Base-by-base conservation (phyloP, 2,113 vertebrate genomes). In the Varanus salvator region DNA sequence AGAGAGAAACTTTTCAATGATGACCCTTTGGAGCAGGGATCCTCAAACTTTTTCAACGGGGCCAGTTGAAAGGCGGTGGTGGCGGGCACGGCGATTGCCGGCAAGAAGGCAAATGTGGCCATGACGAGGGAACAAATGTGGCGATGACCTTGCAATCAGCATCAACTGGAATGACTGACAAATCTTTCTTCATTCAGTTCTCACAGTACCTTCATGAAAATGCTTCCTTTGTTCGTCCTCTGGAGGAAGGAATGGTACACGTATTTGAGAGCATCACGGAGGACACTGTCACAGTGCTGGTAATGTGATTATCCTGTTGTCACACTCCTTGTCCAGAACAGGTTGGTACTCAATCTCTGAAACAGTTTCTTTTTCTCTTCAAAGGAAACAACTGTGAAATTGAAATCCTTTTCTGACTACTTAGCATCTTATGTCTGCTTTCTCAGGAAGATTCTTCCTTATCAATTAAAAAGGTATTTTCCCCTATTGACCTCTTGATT, bases 141-240 rank as follows among this genome's bases (percentile, higher is more conserved):
- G 87, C 0, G 0, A 0, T n/a, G 80, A 72, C 78, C 21, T 89
- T 78, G 1, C 8, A 34, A 0, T 69, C 86, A n/a, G 75, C 0
- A 17, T 34, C 85, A 77, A 71, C 68, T 88, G 92, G 87, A 80
- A 68, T 80, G 80, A 90, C 64, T 87, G 11, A 64, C 87, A 50
- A 74, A 85, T 89, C 27, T 91, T 48, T 92, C 60, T 91, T 50
- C 89, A 0, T 91, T 89, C 89, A 99, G 99, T 99, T 99, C 92
- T 98, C 98, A 11, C 98, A 99, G 89, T 97, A 99, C 92, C 98
- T 99, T 29, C 98, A 99, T 93, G 99, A 99, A 97, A 99, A 99
- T 71, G 99, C 99, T 1, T 97, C 98, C 0, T 99, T 98, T 11
- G 98, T 99, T 94, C 99, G 99, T 96, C 99, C 99, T 91, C 98